Conservation (phyloP, 2,888 invertebrate genomes). For the Asteroscopus sphinx region DNA sequence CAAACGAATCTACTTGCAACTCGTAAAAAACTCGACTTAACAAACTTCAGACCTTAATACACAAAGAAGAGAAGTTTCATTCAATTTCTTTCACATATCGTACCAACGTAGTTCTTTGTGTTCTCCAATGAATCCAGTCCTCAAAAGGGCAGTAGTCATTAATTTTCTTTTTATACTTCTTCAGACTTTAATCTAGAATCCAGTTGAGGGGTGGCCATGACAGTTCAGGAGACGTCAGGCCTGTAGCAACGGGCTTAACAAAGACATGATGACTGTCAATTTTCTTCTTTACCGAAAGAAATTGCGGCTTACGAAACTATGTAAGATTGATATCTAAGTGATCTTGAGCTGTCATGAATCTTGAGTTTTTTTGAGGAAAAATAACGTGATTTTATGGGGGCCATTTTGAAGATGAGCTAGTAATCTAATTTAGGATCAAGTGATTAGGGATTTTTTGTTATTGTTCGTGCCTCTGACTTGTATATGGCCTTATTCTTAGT, state of each 20-base stretch:
- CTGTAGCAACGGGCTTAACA: slow-evolving; percentile 28
- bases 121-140: slow-evolving; percentile 33
- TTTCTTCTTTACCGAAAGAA: slow-evolving; percentile 29
- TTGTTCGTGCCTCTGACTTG: not conserved
- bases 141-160: slow-evolving; percentile 34
- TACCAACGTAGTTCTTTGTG: slow-evolving; percentile 27
- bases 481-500: too few relatives aligned
- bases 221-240: slow-evolving; percentile 12
- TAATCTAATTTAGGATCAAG: slow-evolving; percentile 8
- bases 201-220: slow-evolving; percentile 21
- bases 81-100: slow-evolving; percentile 37
- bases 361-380: slow-evolving; percentile 8
- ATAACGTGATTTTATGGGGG: slow-evolving; percentile 2
- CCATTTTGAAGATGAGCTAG: slow-evolving; percentile 3
- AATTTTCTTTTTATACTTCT: slow-evolving; percentile 41
- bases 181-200: slow-evolving; percentile 35
- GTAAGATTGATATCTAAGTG: slow-evolving; percentile 28
- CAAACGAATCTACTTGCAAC: slow-evolving; percentile 22
- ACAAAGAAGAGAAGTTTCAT: slow-evolving; percentile 37
- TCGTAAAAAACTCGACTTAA: slow-evolving; percentile 32
- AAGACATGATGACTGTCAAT: slow-evolving; percentile 29
- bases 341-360: slow-evolving; percentile 29
- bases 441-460: not conserved
- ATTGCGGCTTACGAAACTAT: slow-evolving; percentile 30
- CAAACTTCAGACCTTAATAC: slow-evolving; percentile 28